A percentile compares a stretch with the other conserved stretches of the same genome.
These are phyloP conservation scores for Dicaeum eximium DNA, from an alignment of 2,113 vertebrate species.

Conservation along the genomic window DNA sequence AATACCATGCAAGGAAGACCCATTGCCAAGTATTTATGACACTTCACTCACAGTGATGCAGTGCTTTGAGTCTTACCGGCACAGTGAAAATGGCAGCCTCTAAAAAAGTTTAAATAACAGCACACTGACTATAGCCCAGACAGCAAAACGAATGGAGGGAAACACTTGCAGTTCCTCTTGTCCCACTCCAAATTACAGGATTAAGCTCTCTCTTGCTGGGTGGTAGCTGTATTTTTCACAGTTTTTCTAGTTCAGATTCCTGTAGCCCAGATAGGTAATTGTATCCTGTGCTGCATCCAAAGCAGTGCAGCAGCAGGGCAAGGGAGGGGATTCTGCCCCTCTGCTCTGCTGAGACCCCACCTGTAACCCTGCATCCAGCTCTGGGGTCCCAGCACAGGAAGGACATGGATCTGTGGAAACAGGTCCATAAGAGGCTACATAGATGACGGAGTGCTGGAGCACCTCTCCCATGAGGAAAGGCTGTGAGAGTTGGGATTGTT, in stretches of 20 bases:
- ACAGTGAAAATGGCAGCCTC: background rate
- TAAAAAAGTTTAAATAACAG: background rate
- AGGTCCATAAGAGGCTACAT: fast-evolving
- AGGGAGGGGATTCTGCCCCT: background rate
- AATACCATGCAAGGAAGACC: background rate
- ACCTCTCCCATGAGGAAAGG: background rate
- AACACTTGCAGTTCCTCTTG: background rate
- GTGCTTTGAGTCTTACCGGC: background rate
- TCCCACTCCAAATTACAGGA: background rate
- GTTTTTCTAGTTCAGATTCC: background rate
- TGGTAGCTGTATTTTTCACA: background rate
- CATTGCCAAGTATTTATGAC: background rate
- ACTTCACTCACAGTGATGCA: background rate
- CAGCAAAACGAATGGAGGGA: background rate
- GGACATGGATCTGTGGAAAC: background rate
- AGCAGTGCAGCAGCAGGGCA: background rate
- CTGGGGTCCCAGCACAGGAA: background rate
- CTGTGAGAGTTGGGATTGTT: background rate
- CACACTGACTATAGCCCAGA: background rate
- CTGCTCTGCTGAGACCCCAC: background rate
- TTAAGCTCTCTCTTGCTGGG: background rate
- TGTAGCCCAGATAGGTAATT: background rate
- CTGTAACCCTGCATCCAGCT: background rate
- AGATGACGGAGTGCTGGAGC: background rate
- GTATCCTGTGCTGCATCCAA: background rate